Percentiles rank a stretch among this genome's conserved stretches.
Evolutionary conservation across 2,888 invertebrate genomes (phyloP).

Genomic region (Amiota communis): DNA sequence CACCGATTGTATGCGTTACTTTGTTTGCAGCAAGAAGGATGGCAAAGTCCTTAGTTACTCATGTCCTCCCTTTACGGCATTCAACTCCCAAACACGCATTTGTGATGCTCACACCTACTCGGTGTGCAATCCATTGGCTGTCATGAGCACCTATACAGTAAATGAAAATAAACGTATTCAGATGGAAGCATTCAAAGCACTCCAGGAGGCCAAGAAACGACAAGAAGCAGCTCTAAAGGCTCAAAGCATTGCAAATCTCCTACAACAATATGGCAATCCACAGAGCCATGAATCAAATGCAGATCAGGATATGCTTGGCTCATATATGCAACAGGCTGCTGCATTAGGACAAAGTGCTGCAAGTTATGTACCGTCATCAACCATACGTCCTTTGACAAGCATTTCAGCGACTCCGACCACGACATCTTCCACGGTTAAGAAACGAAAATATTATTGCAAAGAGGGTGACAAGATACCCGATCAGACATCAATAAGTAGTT

Average conservation of each 20-base stretch:
- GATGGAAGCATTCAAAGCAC: constrained; percentile 66
- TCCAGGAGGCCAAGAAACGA: constrained; percentile 68
- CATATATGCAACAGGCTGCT: constrained; percentile 52
- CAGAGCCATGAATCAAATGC: constrained; percentile 13
- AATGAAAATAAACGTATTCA: constrained; percentile 67
- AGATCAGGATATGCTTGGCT: constrained; percentile 48
- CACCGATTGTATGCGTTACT: constrained; percentile 75
- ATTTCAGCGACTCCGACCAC: constrained; percentile 29
- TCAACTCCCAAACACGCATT: constrained; percentile 72
- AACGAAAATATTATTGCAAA: constrained; percentile 72
- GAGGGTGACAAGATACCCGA: constrained; percentile 74
- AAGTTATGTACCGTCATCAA: constrained; percentile 40
- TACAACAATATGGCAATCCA: constrained; percentile 53
- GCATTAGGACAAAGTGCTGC: constrained; percentile 33
- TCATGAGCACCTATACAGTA: constrained; percentile 58
- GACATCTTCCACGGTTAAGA: constrained; percentile 50
- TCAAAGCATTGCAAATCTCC: constrained; percentile 64
- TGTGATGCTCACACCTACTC: constrained; percentile 73
- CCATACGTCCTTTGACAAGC: constrained; percentile 31
- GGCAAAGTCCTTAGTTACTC: constrained; percentile 73
- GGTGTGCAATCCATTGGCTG: constrained; percentile 64
- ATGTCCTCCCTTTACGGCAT: constrained; percentile 74
- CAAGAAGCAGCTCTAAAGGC: constrained; percentile 65
- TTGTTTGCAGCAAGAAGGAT: constrained; percentile 74
- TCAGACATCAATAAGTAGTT: constrained; percentile 72